Evolutionary conservation across 1,140 invertebrate species (phyloP).

Genomic region (Scaptomyza montana): DNA sequence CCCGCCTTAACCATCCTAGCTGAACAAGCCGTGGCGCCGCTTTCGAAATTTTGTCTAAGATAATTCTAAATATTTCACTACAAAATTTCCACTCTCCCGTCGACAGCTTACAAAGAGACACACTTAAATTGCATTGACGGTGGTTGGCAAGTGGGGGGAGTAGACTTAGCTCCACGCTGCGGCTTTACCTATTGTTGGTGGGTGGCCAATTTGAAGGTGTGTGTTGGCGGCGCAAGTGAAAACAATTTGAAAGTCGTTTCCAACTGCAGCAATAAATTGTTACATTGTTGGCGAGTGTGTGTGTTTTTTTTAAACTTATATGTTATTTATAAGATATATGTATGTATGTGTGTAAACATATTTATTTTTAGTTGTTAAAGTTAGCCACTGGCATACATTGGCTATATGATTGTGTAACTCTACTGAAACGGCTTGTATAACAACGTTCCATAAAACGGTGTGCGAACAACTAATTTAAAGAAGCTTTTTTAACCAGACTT

Average conservation of each 20-base stretch:
- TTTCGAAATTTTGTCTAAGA: conserved; percentile 36
- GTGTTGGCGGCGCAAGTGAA: conserved; percentile 67
- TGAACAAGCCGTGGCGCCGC: conserved; percentile 18
- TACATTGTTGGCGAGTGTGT: background rate
- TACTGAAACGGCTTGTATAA: background rate
- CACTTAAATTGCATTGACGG: conserved; percentile 3
- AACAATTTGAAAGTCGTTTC: conserved; percentile 74
- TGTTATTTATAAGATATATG: background rate
- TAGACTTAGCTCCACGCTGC: background rate
- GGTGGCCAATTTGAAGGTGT: conserved; percentile 39
- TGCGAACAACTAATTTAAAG: background rate
- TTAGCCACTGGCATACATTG: conserved; percentile 1
- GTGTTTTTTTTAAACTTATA: background rate
- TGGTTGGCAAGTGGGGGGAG: background rate
- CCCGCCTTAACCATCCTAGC: background rate
- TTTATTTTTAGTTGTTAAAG: conserved; percentile 1
- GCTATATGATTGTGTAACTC: conserved; percentile 5
- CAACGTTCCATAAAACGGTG: background rate
- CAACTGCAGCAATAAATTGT: conserved; percentile 57
- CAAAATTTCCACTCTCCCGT: background rate
- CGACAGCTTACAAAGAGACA: conserved; percentile 6
- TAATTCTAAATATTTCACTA: conserved; percentile 32
- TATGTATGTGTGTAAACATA: background rate
- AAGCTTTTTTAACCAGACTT: background rate
- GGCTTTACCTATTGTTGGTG: conserved; percentile 1